Percentiles rank a stretch among this genome's conserved stretches.
These are phyloP conservation scores for Anas bahamensis DNA, from an alignment of 2,797 vertebrate genomes.

Conservation along the genomic window DNA sequence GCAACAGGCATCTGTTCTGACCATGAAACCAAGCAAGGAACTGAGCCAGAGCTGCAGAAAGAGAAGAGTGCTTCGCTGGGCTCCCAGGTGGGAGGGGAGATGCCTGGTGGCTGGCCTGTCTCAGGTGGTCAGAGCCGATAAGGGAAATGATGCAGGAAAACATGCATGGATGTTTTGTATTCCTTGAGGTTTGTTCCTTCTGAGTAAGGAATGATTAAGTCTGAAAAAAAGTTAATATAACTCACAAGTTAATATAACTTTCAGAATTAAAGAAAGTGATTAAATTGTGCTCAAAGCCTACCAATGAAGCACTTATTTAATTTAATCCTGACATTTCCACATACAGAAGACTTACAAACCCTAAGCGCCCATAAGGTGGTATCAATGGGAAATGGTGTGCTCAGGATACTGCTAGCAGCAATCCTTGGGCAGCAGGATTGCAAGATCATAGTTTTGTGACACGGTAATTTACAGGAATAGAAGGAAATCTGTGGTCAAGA, in stretches of 20 bases:
- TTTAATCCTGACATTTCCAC: neutral
- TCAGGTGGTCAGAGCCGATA: neutral
- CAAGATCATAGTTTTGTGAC: neutral
- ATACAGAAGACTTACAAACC: neutral
- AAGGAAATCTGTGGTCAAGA: neutral
- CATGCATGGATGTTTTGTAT: neutral
- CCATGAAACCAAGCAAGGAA: neutral
- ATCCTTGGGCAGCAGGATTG: neutral
- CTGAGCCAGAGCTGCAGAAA: neutral
- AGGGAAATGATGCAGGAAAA: neutral
- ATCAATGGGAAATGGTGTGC: neutral
- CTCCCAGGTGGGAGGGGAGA: neutral
- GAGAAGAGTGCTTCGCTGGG: neutral
- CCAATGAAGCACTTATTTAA: neutral
- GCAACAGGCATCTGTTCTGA: neutral
- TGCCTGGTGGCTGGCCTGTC: neutral
- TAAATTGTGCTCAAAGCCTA: neutral
- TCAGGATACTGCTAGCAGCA: accelerated
- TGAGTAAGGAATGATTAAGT: neutral
- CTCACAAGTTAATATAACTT: neutral
- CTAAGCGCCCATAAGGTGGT: neutral
- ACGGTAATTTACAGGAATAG: neutral
- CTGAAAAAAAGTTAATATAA: neutral
- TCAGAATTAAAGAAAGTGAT: neutral
- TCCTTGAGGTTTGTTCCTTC: neutral